A percentile compares a stretch with the other conserved stretches of the same genome.
phyloP scores from a whole-genome alignment of 1,140 invertebrate genomes.

The Paralvinella palmiformis region DNA sequence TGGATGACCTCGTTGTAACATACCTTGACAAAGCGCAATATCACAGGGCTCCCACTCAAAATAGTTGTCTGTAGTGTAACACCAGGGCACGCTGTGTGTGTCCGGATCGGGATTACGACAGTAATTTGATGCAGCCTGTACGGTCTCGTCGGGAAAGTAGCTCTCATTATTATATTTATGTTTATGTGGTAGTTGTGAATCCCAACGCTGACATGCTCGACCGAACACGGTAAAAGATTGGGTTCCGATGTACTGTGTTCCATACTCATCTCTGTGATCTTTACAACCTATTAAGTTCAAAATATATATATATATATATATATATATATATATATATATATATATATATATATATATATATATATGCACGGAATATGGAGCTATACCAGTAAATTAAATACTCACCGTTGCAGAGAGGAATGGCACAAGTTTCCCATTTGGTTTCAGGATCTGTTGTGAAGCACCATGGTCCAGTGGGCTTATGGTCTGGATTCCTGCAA shows the following conservation, averaged over 20 bases:
- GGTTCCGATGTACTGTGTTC: conserved; percentile 24
- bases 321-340: no score
- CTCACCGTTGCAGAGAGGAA: conserved; percentile 1
- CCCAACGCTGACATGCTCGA: conserved; percentile 25
- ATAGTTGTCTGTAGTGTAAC: conserved; percentile 12
- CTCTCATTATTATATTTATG: conserved; percentile 15
- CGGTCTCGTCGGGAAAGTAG: conserved; percentile 5
- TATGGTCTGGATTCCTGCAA: background rate
- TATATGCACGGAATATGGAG: no score
- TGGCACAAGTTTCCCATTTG: background rate
- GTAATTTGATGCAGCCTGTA: no score
- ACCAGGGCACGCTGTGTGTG: conserved; percentile 9
- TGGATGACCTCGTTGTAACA: no score
- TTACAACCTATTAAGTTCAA: no score
- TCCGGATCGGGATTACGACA: conserved; percentile 14
- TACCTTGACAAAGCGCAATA: conserved; percentile 15
- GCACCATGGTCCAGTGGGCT: background rate
- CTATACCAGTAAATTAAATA: background rate
- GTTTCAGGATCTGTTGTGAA: background rate
- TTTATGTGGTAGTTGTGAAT: conserved; percentile 21
- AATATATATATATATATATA: no score
- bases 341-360: no score
- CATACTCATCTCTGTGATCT: no score
- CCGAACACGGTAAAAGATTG: conserved; percentile 21
- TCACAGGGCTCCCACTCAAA: conserved; percentile 18